Conservation (phyloP, 2,113 vertebrate genomes). For the Taurulus bubalis region DNA sequence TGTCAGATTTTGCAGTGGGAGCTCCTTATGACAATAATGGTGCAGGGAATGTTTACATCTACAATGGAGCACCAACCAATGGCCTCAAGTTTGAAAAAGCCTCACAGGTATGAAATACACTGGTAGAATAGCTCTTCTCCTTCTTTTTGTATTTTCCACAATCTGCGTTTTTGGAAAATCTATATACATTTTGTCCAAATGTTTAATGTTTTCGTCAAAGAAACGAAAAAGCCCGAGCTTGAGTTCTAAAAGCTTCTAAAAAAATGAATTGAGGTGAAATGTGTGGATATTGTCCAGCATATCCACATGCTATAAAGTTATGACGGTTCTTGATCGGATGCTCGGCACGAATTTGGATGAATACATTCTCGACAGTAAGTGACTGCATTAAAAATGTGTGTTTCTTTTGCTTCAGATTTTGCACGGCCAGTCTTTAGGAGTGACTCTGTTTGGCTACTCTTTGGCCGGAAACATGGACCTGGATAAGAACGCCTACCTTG, state of each 20-base stretch:
- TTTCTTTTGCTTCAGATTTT: constrained; percentile 83
- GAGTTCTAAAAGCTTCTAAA: neutral
- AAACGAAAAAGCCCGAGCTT: neutral
- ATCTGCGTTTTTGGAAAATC: neutral
- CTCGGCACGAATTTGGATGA: neutral
- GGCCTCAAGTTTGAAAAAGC: constrained; percentile 83
- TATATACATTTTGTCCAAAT: neutral
- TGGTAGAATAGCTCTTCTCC: neutral
- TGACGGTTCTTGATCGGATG: neutral
- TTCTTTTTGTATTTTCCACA: neutral
- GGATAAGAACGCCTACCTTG: constrained; percentile 93
- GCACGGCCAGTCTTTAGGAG: constrained; percentile 71
- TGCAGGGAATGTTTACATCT: constrained; percentile 90
- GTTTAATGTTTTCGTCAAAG: neutral
- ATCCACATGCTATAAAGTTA: neutral
- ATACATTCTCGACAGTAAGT: neutral
- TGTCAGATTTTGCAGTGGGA: constrained; percentile 93
- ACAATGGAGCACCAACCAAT: constrained; percentile 85
- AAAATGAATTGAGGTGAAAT: neutral
- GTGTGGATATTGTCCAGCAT: neutral
- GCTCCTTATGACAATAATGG: constrained; percentile 88
- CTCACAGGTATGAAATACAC: constrained; percentile 81
- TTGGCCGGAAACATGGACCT: constrained; percentile 96
- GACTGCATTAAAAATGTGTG: neutral
- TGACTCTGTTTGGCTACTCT: constrained; percentile 91